Conservation (phyloP, 2,797 vertebrate species). For the Dermochelys coriacea region DNA sequence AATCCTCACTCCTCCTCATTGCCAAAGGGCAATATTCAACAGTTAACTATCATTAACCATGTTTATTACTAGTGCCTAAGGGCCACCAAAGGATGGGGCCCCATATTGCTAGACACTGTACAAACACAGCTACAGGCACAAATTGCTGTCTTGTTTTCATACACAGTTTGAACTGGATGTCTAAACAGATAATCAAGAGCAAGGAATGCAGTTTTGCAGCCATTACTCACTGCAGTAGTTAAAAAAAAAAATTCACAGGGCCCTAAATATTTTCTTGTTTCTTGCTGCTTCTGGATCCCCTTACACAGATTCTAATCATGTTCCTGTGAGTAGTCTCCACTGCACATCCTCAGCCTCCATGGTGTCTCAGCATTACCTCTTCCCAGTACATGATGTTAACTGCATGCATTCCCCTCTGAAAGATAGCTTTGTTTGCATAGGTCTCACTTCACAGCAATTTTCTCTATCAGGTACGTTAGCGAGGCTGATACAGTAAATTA, state of each 20-base stretch:
- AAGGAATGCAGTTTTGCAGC: background rate
- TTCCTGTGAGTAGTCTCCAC: background rate
- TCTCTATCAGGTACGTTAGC: background rate
- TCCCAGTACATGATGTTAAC: background rate
- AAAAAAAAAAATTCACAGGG: background rate
- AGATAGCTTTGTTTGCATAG: background rate
- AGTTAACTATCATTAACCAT: no score
- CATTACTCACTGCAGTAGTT: background rate
- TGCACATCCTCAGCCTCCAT: background rate
- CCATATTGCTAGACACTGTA: no score
- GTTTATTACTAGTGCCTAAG: no score
- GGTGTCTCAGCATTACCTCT: background rate
- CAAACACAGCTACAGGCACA: no score
- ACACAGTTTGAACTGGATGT: background rate
- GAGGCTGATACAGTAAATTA: background rate
- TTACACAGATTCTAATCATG: background rate
- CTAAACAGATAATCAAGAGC: background rate
- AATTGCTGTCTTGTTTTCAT: no score
- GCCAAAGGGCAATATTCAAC: background rate
- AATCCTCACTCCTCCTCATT: background rate
- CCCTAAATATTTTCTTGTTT: background rate
- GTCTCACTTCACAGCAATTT: background rate
- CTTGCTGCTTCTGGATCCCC: background rate
- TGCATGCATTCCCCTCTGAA: background rate
- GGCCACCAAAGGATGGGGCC: no score